phyloP scores from a whole-genome alignment of 2,113 vertebrate species.

The Butorides virescens region DNA sequence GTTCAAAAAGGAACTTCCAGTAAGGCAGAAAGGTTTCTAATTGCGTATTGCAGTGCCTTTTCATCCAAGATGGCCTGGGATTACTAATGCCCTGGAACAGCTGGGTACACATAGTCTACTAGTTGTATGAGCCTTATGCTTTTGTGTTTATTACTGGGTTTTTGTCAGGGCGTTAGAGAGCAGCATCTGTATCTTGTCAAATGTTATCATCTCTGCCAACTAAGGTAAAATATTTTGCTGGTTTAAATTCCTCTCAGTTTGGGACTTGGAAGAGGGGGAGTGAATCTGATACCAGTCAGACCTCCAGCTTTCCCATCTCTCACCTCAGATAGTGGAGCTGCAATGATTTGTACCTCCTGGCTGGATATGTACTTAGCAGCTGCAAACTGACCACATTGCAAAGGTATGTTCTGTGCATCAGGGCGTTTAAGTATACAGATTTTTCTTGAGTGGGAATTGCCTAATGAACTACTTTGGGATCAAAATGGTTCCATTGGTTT shows the following conservation, averaged over 20 bases:
- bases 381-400: background rate
- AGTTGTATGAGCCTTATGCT: background rate
- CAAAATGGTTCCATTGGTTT: background rate
- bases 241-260: background rate
- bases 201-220: background rate
- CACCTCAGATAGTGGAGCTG: background rate
- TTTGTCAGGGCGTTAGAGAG: background rate
- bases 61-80: background rate
- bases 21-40: background rate
- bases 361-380: background rate
- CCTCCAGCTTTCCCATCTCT: background rate
- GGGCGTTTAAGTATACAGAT: background rate
- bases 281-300: background rate
- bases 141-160: background rate
- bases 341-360: background rate
- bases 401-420: background rate
- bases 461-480: background rate
- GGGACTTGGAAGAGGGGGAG: background rate
- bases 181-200: background rate
- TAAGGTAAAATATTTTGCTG: background rate
- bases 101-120: background rate
- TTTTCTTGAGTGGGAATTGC: background rate
- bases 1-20: background rate
- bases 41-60: background rate
- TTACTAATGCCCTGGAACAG: background rate